These are phyloP conservation scores for Mormyrus lacerda DNA, from an alignment of 2,113 vertebrate genomes.

Conservation along the genomic window DNA sequence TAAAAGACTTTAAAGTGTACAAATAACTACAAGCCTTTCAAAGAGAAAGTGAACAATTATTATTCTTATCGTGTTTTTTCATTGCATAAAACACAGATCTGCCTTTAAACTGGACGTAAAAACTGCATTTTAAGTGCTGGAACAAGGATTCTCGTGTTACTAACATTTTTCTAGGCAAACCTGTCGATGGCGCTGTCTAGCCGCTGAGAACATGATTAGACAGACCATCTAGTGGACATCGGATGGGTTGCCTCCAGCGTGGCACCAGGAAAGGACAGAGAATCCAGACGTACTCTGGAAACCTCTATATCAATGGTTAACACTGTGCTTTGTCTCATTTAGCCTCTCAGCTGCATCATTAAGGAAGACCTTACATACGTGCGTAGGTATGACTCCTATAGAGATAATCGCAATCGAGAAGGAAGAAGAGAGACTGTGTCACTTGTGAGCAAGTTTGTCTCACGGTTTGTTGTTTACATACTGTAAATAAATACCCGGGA, in stretches of 20 bases:
- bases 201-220: neutral
- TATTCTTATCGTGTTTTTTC: constrained; percentile 10
- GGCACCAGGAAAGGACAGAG: neutral
- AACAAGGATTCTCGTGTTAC: neutral
- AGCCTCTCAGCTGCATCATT: neutral
- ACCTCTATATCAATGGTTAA: neutral
- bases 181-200: neutral
- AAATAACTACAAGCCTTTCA: constrained; percentile 9
- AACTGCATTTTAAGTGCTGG: constrained; percentile 5
- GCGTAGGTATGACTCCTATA: neutral
- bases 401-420: neutral
- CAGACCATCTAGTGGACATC: neutral
- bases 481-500: constrained; percentile 41
- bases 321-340: constrained; percentile 7
- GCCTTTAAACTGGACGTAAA: constrained; percentile 9
- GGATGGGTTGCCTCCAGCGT: neutral
- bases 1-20: constrained; percentile 12
- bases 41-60: constrained; percentile 10
- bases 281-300: neutral
- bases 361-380: neutral
- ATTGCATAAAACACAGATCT: constrained; percentile 1
- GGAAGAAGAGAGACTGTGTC: constrained; percentile 24
- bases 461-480: constrained; percentile 40
- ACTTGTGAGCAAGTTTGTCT: constrained; percentile 17
- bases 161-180: neutral